Evolutionary conservation across 2,888 invertebrate species (phyloP), one percentile per base, ranked within the genome.

Genomic region (Endomychus coccineus): DNA sequence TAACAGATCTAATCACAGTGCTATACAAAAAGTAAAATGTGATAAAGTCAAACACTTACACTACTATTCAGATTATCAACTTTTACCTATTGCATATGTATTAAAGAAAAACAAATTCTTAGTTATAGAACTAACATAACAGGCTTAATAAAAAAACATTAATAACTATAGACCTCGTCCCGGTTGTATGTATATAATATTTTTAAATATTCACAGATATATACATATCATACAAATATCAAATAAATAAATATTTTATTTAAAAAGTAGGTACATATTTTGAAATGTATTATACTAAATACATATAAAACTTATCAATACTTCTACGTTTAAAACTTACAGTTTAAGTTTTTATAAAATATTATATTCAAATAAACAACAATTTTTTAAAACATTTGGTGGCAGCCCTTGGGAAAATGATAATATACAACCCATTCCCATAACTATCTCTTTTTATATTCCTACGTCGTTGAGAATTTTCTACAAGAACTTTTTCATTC

Each of bases 1-100:
- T 70, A 33, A 98, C 98, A 67, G 78, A 98, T 43, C 98, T 57
- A 60, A 61, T 60, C 59, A 61, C 56, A 61, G 60, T 61, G 60
- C 60, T 58, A 54, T 58, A 54, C 58, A 56, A 54, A 54, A 51
- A 50, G 43, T 40, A 46, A 43, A 43, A 49, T 36, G 54, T 52
- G 51, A 54, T 47, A 54, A 51, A 54, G 50, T 49, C 49, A 55
- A 56, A 54, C 50, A 50, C 49, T 52, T 53, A 51, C 45, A 44
- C 48, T 44, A 35, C 49, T 43, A 36, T 45, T 48, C 51, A 42
- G 40, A 51, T 50, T 49, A 46, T 47, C 42, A 47, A 43, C 41
- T 34, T 43, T 45, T 48, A 46, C 44, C 49, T 50, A 48, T 49
- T 48, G 46, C 48, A 43, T 43, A 39, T 37, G 36, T 42, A 31